Conservation (phyloP, 2,113 vertebrate genomes). For the Festucalex cinctus region DNA sequence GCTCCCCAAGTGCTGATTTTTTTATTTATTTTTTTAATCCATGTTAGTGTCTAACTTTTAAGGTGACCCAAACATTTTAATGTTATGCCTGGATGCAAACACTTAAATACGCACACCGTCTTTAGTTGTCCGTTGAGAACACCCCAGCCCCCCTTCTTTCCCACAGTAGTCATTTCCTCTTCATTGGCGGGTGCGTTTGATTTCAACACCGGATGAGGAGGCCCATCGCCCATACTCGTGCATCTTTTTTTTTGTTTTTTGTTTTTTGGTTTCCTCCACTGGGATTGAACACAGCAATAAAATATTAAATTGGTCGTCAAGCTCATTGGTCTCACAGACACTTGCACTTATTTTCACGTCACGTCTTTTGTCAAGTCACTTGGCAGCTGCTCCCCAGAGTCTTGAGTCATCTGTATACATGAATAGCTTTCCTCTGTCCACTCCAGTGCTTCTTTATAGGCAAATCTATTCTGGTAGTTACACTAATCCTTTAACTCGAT, state of each 20-base stretch:
- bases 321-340: slow-evolving; percentile 73
- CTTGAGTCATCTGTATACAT: slow-evolving; percentile 24
- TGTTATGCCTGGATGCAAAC: slow-evolving; percentile 39
- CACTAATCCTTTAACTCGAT: slow-evolving; percentile 55
- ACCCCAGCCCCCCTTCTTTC: background rate
- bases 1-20: slow-evolving; percentile 74
- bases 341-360: slow-evolving; percentile 41
- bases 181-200: slow-evolving; percentile 59
- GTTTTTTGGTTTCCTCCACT: slow-evolving; percentile 72
- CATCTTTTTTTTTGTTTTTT: slow-evolving; percentile 20
- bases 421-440: slow-evolving; percentile 17
- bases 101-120: slow-evolving; percentile 48
- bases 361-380: slow-evolving; percentile 40
- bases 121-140: slow-evolving; percentile 17
- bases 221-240: background rate
- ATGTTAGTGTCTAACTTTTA: slow-evolving; percentile 74
- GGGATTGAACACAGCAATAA: slow-evolving; percentile 59
- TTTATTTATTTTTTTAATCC: slow-evolving; percentile 55
- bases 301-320: slow-evolving; percentile 66
- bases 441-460: slow-evolving; percentile 28
- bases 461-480: slow-evolving; percentile 53
- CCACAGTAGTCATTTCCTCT: background rate
- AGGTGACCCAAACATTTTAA: slow-evolving; percentile 54
- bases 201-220: slow-evolving; percentile 68
- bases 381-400: slow-evolving; percentile 34